phyloP scores from a whole-genome alignment of 2,888 invertebrate species.

The Aspidiotus rigidus region DNA sequence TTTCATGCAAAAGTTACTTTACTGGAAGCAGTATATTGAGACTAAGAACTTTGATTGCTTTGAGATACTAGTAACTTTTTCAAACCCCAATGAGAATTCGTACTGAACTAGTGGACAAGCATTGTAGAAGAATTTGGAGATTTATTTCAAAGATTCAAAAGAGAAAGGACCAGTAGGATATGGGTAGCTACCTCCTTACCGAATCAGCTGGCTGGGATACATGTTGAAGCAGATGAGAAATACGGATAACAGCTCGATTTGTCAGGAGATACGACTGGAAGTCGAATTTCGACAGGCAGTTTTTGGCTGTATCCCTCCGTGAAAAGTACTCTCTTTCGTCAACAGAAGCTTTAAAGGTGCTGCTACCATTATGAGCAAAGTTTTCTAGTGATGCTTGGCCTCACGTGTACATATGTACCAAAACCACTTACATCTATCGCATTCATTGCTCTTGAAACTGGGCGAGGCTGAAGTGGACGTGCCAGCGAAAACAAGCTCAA shows the following conservation, averaged over 20 bases:
- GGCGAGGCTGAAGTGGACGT: slow-evolving; percentile 1
- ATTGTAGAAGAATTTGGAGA: not conserved
- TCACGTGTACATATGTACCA: not conserved
- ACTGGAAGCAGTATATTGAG: no score
- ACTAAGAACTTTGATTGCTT: no score
- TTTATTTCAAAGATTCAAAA: not conserved
- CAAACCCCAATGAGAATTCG: no score
- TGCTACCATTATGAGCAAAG: not conserved
- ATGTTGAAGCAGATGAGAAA: not conserved
- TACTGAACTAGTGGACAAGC: not conserved
- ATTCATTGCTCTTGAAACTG: not conserved
- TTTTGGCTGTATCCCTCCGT: not conserved
- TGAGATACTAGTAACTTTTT: no score
- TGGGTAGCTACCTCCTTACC: not conserved
- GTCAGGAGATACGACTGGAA: not conserved
- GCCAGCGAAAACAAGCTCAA: not conserved
- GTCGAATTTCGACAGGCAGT: not conserved
- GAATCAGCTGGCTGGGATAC: not conserved
- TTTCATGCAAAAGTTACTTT: no score
- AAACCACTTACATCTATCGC: not conserved
- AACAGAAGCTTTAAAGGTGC: slow-evolving; percentile 2
- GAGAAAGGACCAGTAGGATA: not conserved
- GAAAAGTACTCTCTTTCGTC: not conserved
- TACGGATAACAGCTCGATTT: not conserved
- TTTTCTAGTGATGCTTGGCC: not conserved